Base-by-base conservation (phyloP, 2,888 invertebrate genomes). In the Drosophila kuntzei region DNA sequence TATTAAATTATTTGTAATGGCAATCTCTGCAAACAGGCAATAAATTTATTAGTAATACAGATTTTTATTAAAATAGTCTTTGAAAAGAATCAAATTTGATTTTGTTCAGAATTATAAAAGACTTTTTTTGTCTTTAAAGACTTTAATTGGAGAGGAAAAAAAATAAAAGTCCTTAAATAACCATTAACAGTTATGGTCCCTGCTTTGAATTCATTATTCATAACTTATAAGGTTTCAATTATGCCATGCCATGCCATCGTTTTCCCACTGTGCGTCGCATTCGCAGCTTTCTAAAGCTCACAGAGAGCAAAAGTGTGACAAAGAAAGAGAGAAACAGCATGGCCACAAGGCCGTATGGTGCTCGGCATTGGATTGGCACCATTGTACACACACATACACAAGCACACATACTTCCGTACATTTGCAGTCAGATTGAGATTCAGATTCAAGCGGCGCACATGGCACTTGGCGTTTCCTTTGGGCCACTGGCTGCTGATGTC, bases 381-480 rank as follows among this genome's bases (percentile, higher is more conserved):
- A 70, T 36, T 39, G 51, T 25, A 43, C 34, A 57, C 20, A 47
- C 9, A 54, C 14, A 59, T 0, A 25, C 39, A 34, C 34, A 44
- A 8, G 14, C 20, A 58, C 32, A 55, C 36, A 39, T 12, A 62
- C 51, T 64, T 51, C 61, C 54, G 55, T 67, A 63, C 64, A 66
- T 61, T 64, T 57, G 29, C 62, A 71, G 77, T 71, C 58, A 63
- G 78, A 67, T 77, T 75, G 62, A 66, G 58, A 67, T 64, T 74
- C 77, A 70, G 76, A 79, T 68, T 71, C 49, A 70, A 67, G 71
- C 79, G 76, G 71, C 72, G 79, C 85, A 82, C 83, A 79, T 88
- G 83, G 74, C 83, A 88, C 83, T 88, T 83, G 80, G 69, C 74
- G 70, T 70, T 80, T 81, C 73, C 88, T 86, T 75, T 71, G 76